Conservation (phyloP, 2,888 invertebrate genomes). For the Cremastinae sp. region DNA sequence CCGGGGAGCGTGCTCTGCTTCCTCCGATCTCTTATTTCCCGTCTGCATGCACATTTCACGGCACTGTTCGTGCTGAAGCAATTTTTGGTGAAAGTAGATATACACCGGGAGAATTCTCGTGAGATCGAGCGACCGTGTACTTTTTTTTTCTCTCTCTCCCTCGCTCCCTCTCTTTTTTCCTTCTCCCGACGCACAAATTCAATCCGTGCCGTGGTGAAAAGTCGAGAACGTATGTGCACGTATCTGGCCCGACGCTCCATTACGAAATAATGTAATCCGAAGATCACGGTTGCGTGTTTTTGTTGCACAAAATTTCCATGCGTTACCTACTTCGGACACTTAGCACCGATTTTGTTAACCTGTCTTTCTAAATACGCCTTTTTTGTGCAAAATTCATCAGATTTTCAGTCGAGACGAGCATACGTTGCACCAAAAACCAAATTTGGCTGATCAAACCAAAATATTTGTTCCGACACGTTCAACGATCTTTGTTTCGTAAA, state of each 20-base stretch:
- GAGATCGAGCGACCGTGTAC: constrained; percentile 36
- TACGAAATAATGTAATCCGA: constrained; percentile 51
- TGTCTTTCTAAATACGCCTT: neutral
- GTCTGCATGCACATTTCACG: constrained; percentile 12
- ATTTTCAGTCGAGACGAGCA: too few relatives aligned
- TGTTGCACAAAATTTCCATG: constrained; percentile 50
- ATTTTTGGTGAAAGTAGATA: constrained; percentile 57
- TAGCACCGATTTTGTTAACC: neutral
- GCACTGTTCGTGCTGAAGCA: constrained; percentile 22
- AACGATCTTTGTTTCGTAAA: too few relatives aligned
- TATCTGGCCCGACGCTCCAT: constrained; percentile 19
- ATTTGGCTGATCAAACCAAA: too few relatives aligned
- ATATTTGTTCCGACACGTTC: too few relatives aligned
- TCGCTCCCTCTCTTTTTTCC: constrained; percentile 5
- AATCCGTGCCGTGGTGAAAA: constrained; percentile 42
- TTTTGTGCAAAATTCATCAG: neutral
- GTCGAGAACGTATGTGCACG: constrained; percentile 32
- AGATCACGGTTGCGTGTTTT: constrained; percentile 42
- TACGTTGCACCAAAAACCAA: too few relatives aligned
- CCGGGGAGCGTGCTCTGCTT: constrained; percentile 17
- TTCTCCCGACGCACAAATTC: constrained; percentile 36
- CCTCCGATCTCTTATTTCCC: constrained; percentile 15
- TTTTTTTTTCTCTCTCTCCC: neutral
- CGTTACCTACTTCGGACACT: constrained; percentile 31
- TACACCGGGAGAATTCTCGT: constrained; percentile 39